Evolutionary conservation across 1,140 invertebrate species (phyloP), one percentile per base, ranked within the genome.

Genomic region (Propsilocerus akamusi): DNA sequence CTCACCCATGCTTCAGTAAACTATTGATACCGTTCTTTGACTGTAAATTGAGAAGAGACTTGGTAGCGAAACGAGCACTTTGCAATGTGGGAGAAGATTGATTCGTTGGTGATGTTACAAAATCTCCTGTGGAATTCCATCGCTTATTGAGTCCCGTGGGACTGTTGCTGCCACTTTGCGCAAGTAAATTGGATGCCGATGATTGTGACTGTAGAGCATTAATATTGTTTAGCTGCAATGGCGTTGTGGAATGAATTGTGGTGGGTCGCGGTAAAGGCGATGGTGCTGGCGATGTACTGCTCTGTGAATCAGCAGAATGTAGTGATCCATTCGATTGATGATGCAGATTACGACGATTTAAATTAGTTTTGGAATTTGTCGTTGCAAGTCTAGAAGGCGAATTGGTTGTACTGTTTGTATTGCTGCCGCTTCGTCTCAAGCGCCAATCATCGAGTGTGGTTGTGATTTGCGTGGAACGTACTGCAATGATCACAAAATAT

Each of bases 271-370:
- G 85, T 34, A 83, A 84, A 20, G 86, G 84, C 1, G 85, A 86
- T 46, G 83, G 83, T 32, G 84, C 80, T 1, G 85, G 84, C 28
- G 83, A 86, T 37, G 83, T 86, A 26, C 83, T 87, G 57, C 83
- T 86, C 28, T 81, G 83, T 51, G 83, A 83, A 56, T 87, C 86
- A 53, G 69, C 68, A 46, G 83, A 87, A 61, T 89, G 85, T 32
- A 91, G 68, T 30, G 83, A 87, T 26, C 83, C 83, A 41, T 83
- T 88, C 5, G 83, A 87, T 61, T 88, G 85, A 64, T 88, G 86
- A 61, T 86, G 83, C 26, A 81, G 77, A 14, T 76, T 80, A 56
- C 78, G 74, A 65, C 81, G 34, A 41, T 41, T 41, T 20, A 41
- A 41, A 17, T 41, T 41, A 8, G 34, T 41, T 20, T 20, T 20